Evolutionary conservation across 2,113 vertebrate species (phyloP), one percentile per base, ranked within the genome.

Genomic region (Epinephelus moara): DNA sequence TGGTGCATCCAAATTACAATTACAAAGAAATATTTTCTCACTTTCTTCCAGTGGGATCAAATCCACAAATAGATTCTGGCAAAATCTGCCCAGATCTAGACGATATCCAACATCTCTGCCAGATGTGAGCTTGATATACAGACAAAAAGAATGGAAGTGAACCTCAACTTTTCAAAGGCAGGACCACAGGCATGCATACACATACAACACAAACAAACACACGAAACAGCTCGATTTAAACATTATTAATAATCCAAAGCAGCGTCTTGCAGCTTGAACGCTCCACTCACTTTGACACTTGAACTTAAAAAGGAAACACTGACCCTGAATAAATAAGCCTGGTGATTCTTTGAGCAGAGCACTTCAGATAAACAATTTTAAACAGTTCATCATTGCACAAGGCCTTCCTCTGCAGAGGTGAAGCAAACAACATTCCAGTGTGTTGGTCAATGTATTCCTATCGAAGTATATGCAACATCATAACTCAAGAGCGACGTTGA

Each of bases 351-450:
- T 47, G 27, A 45, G 70, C 42, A 80, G 59, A 50, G 4, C n/a
- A 37, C 2, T 55, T 63, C 4, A 60, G 23, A 78, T 69, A 80
- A 74, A 80, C 27, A 25, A 9, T 40, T 80, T 67, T 70, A 70
- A 78, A 52, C 37, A 61, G 37, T 37, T 56, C 45, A 55, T 55
- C 30, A 25, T 61, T 80, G 55, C 70, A 57, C 18, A 11, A 45
- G 56, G n/a, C 10, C 5, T 47, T 11, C 0, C 25, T 70, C 17
- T 56, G 76, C 68, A 25, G 49, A 37, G 40, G 68, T 85, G 52
- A 70, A 8, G 19, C 57, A 75, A 84, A 69, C 83, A 87, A 61
- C 76, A 79, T 89, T 75, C 80, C 72, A 33, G 9, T 60, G 33
- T 70, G 27, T 64, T 78, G 64, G 47, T 77, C 60, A 71, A 19